Base-by-base conservation (phyloP, 2,888 invertebrate genomes). In the Latrodectus hesperus region DNA sequence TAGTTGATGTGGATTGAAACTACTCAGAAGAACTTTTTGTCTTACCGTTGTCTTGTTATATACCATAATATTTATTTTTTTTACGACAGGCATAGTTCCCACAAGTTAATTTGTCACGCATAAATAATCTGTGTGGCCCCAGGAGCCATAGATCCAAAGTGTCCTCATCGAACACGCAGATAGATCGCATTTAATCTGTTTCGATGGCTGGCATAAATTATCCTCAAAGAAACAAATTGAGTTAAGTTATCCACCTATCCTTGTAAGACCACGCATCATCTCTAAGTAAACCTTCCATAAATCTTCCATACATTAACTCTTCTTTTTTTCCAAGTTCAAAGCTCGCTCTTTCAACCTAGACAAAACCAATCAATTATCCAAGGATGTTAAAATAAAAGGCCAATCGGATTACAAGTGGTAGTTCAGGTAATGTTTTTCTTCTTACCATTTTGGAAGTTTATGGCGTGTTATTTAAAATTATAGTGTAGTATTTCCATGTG, bases 401-500 rank as follows among this genome's bases (percentile, higher is more conserved):
- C 76, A 83, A 71, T 68, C 65, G 60, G 51, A 53, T 26, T 55
- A 53, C 53, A n/a, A 80, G 38, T 38, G 38, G 51, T 64, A 72
- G 51, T 51, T 49, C 64, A 72, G 26, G 55, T 78, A 67, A 73
- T 84, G 78, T 73, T 64, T 84, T 78, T 75, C 70, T 84, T 67
- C 79, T 17, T 51, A 52, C 79, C 64, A 55, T 78, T 79, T 74
- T 60, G 60, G 60, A 79, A 75, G 79, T 85, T 75, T 85, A 74
- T 78, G 70, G 75, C 85, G 79, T 85, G 85, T 70, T 70, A 79
- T 64, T 85, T 74, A 85, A 75, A 85, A 85, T 85, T 85, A 85
- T 80, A 74, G 75, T 70, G 74, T 75, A 70, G 74, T 75, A 80
- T 80, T 22, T 84, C 74, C 51, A 74, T 74, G 73, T 78, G 77